A percentile compares a stretch with the other conserved stretches of the same genome.
These are phyloP conservation scores for Tapirus indicus DNA, from an alignment of 2,797 vertebrate species.

Conservation along the genomic window DNA sequence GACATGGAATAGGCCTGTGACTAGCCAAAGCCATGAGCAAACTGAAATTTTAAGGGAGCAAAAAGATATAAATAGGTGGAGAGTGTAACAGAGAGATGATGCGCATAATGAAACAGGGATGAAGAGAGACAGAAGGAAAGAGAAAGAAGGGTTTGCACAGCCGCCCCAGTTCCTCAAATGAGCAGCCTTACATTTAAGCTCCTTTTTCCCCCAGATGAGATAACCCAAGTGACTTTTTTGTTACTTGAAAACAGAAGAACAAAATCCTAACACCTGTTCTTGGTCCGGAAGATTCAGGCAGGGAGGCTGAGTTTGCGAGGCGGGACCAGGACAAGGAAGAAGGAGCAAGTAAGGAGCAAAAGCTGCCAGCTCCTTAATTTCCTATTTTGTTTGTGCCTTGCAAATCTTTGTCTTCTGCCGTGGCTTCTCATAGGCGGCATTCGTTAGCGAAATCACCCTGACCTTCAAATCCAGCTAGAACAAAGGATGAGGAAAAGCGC, in stretches of 20 bases:
- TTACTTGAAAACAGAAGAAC: background rate
- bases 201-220: background rate
- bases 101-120: background rate
- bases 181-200: background rate
- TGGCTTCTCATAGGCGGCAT: slow-evolving; percentile 8
- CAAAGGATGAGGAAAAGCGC: background rate
- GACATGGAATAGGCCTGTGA: background rate
- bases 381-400: background rate
- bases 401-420: slow-evolving; percentile 43
- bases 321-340: background rate
- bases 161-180: background rate
- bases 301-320: background rate
- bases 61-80: background rate
- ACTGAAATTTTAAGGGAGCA: background rate
- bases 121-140: background rate
- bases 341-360: background rate
- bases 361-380: background rate
- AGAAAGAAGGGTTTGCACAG: background rate
- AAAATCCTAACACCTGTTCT: background rate
- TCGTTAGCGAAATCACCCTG: slow-evolving; percentile 41
- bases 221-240: background rate
- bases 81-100: background rate
- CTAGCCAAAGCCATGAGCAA: background rate
- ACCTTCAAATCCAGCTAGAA: slow-evolving; percentile 60
- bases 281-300: background rate